A percentile compares a stretch with the other conserved stretches of the same genome.
Evolutionary conservation across 2,888 invertebrate species (phyloP).

Genomic region (Muschampia plurimacula): DNA sequence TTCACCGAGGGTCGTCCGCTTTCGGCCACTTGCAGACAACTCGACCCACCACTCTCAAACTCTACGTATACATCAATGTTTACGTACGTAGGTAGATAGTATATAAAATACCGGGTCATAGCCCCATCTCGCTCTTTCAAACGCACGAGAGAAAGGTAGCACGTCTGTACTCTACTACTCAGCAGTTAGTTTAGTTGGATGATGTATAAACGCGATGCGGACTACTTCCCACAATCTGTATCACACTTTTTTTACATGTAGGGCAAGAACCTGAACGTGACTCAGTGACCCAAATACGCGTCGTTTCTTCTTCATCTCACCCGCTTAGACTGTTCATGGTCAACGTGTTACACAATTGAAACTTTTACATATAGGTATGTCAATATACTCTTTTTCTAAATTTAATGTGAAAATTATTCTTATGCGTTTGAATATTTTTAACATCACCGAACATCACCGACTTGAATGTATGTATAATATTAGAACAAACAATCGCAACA

Average conservation of each 20-base stretch:
- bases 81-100: slow-evolving; percentile 41
- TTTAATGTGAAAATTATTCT: slow-evolving; percentile 33
- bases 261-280: slow-evolving; percentile 68
- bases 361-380: slow-evolving; percentile 35
- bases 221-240: slow-evolving; percentile 74
- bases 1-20: slow-evolving; percentile 76
- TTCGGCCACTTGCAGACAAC: slow-evolving; percentile 63
- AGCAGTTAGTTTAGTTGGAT: slow-evolving; percentile 46
- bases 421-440: slow-evolving; percentile 21
- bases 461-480: not conserved
- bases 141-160: slow-evolving; percentile 67
- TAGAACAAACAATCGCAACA: slow-evolving; percentile 41
- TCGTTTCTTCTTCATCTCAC: slow-evolving; percentile 33
- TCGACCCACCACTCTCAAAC: slow-evolving; percentile 56
- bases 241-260: slow-evolving; percentile 58
- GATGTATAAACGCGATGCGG: slow-evolving; percentile 56
- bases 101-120: slow-evolving; percentile 41
- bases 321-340: slow-evolving; percentile 27
- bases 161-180: slow-evolving; percentile 51
- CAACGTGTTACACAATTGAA: slow-evolving; percentile 45
- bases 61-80: slow-evolving; percentile 46
- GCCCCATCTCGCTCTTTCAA: slow-evolving; percentile 63
- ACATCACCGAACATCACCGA: slow-evolving; percentile 5
- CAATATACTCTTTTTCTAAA: slow-evolving; percentile 23
- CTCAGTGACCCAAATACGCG: slow-evolving; percentile 54